phyloP scores from a whole-genome alignment of 2,888 invertebrate species.

The Crematogaster levior region DNA sequence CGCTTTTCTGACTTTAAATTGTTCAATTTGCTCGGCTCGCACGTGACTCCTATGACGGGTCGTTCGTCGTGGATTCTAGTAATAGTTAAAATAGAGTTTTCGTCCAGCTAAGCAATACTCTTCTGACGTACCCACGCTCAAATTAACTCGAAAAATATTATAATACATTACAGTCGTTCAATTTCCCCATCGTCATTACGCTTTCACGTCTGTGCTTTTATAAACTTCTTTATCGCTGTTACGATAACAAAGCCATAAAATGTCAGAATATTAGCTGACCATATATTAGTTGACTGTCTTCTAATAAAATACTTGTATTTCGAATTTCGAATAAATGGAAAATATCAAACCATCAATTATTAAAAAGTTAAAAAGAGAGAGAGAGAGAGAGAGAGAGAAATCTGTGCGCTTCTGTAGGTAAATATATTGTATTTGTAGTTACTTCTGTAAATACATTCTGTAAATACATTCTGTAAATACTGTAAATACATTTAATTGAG shows the following conservation, averaged over 20 bases:
- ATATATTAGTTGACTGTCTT: not conserved
- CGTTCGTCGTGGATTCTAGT: not conserved
- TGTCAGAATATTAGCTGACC: not conserved
- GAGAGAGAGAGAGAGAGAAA: not conserved
- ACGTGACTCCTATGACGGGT: constrained; percentile 32
- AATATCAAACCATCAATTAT: not conserved
- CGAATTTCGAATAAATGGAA: not conserved
- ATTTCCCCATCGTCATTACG: constrained; percentile 11
- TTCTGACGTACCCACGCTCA: not conserved
- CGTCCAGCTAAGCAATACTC: not conserved
- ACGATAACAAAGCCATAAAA: not conserved
- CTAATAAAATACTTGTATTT: not conserved
- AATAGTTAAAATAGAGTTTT: constrained; percentile 30
- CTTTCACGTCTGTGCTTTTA: constrained; percentile 11
- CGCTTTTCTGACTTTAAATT: not conserved
- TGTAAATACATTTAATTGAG: too few relatives aligned
- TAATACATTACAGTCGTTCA: constrained; percentile 17
- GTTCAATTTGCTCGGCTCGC: constrained; percentile 23
- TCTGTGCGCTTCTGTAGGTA: not conserved
- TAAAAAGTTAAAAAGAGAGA: not conserved
- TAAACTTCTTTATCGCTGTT: not conserved
- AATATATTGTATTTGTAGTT: not conserved
- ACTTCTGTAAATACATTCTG: too few relatives aligned
- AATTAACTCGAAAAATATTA: constrained; percentile 19
- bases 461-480: too few relatives aligned